Percentiles rank a stretch among this genome's conserved stretches.
These are phyloP conservation scores for Emesis russula DNA, from an alignment of 2,888 invertebrate genomes.

Conservation along the genomic window DNA sequence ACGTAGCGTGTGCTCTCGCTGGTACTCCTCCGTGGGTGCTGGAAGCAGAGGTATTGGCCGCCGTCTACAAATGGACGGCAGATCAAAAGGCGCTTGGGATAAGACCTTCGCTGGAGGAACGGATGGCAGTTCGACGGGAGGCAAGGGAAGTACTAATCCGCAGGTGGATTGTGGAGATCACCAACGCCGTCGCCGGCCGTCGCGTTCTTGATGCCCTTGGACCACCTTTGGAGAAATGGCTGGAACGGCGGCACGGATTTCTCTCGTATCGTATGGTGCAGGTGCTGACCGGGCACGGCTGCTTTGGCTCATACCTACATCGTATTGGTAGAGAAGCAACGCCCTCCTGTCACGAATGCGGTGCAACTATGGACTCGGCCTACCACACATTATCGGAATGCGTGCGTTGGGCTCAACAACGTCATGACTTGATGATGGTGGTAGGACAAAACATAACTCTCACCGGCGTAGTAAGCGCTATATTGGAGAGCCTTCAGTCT, in stretches of 20 bases:
- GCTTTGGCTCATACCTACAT: neutral
- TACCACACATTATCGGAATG: too few relatives aligned
- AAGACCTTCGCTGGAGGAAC: neutral
- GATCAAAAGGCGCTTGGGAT: neutral
- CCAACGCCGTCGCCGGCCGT: neutral
- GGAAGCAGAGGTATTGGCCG: constrained; percentile 4
- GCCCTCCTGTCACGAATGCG: too few relatives aligned
- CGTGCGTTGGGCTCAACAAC: too few relatives aligned
- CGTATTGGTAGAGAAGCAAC: too few relatives aligned
- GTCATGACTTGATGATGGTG: too few relatives aligned
- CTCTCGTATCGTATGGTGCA: neutral
- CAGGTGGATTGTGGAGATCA: neutral
- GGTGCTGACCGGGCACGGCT: neutral
- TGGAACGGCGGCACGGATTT: neutral
- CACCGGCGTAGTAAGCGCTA: too few relatives aligned
- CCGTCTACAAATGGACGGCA: neutral
- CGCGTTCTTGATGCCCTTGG: neutral
- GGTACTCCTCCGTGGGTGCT: constrained; percentile 34
- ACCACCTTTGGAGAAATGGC: neutral
- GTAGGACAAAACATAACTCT: too few relatives aligned
- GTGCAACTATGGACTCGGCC: too few relatives aligned
- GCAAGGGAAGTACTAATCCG: neutral
- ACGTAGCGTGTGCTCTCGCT: neutral
- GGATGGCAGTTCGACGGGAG: neutral
- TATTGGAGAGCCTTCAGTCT: too few relatives aligned